Conservation (phyloP, 37 sponge, comb jelly and placozoan genomes). For the Eunapius fragilis region DNA sequence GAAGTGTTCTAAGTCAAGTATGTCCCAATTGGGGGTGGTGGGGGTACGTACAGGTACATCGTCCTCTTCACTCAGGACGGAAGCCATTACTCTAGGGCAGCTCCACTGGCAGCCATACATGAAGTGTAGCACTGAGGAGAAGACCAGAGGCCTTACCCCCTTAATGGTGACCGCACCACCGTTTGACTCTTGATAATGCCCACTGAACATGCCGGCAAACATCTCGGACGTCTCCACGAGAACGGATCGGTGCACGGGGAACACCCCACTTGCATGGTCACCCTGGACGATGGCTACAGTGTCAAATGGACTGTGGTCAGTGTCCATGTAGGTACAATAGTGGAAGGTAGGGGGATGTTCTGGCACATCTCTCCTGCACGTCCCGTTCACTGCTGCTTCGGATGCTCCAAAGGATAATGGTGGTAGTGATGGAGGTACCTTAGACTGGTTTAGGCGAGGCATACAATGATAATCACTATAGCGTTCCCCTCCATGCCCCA, state of each 20-base stretch:
- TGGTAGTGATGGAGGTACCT: no score
- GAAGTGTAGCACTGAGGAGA: constrained; percentile 51
- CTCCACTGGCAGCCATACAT: constrained; percentile 63
- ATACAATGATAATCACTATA: no score
- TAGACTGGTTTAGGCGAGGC: no score
- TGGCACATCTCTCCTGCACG: not conserved
- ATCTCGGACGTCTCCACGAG: constrained; percentile 61
- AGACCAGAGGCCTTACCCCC: constrained; percentile 8
- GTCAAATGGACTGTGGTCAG: constrained; percentile 64
- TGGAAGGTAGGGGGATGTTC: not conserved
- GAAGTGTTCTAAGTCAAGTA: no score
- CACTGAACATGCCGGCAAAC: constrained; percentile 62
- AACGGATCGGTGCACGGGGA: constrained; percentile 36
- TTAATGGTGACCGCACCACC: constrained; percentile 17
- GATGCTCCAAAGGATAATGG: not conserved
- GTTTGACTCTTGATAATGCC: constrained; percentile 44
- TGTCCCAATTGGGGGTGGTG: not conserved
- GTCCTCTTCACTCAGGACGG: not conserved
- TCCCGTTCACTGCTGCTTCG: not conserved
- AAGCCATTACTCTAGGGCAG: constrained; percentile 6
- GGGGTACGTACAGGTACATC: no score
- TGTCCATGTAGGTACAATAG: constrained; percentile 42
- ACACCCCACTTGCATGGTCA: not conserved
- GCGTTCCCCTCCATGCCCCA: not conserved
- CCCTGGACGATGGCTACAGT: not conserved